Percentiles rank a stretch among this genome's conserved stretches.
phyloP scores from a whole-genome alignment of 1,140 invertebrate species.

The Tetramorium simillimum region DNA sequence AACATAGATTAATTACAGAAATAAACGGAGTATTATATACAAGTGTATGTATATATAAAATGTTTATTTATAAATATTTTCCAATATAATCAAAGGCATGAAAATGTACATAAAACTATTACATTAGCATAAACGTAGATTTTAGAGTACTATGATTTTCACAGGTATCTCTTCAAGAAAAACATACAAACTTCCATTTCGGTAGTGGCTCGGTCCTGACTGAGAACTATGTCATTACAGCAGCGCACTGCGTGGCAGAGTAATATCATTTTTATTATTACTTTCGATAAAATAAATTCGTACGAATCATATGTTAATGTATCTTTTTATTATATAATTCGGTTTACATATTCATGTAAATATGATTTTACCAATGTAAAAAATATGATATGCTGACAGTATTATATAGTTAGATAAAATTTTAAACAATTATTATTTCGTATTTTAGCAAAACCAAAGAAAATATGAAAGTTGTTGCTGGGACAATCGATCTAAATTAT shows the following conservation, averaged over 20 bases:
- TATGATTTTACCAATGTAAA: neutral
- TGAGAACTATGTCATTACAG: constrained; percentile 83
- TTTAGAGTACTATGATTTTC: neutral
- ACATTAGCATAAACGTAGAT: neutral
- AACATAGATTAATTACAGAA: neutral
- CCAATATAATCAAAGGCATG: neutral
- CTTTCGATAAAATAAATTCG: neutral
- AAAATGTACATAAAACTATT: neutral
- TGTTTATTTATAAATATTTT: no score
- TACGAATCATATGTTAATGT: neutral
- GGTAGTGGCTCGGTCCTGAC: constrained; percentile 85
- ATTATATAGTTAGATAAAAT: neutral
- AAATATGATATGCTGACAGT: neutral
- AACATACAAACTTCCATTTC: constrained; percentile 51
- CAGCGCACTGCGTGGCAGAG: constrained; percentile 83
- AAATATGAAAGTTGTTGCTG: constrained; percentile 52
- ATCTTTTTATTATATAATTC: neutral
- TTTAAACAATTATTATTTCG: constrained; percentile 7
- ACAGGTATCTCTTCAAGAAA: constrained; percentile 60
- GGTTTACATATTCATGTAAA: neutral
- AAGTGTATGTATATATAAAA: no score
- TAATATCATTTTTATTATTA: neutral
- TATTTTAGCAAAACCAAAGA: neutral
- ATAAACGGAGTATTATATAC: no score
- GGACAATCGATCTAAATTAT: constrained; percentile 17